Base-by-base conservation (phyloP, 1,140 invertebrate genomes). In the Diabrotica undecimpunctata region DNA sequence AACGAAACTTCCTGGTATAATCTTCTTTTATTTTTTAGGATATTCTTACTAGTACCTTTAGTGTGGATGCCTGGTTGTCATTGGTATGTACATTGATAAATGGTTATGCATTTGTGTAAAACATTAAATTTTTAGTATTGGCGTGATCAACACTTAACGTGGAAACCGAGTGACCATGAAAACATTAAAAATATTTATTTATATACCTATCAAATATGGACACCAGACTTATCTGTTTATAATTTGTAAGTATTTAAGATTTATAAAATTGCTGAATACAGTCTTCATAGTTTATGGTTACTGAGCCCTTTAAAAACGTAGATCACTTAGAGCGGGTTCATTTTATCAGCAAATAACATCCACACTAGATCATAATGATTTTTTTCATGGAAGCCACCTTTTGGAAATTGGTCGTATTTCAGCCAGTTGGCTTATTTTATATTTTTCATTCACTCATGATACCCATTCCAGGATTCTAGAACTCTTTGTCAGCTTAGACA, bases 191-290 rank as follows among this genome's bases (percentile, higher is more conserved):
- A 63, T 51, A 72, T 82, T 55, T 75, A 80, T 61, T 65, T 81
- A 9, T 75, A 75, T 35, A 77, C 72, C 50, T 64, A 68, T 14
- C 76, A 81, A 12, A 76, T 84, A 61, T 84, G 83, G 83, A 62
- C 75, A 7, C 83, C 83, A 5, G 79, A 82, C 72, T 62, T 84
- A 14, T 78, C 79, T 0, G 68, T 83, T 25, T 83, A 80, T 61
- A 83, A 83, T 68, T 78, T 76, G 83, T 83, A 75, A 78, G 59
- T 56, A 67, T 14, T 41, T 12, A 11, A 51, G n/a, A 11, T 12
- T 12, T 51, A 54, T 8, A 6, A 50, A n/a, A n/a, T 51, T 36
- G 10, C 58, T 57, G 11, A 9, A 36, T 9, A n/a, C 25, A 25
- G 25, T 25, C 25, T 25, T 25, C 25, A 25, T 25, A 25, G n/a